These are phyloP conservation scores for Trichogramma evanescens DNA, from an alignment of 2,888 invertebrate genomes.

Conservation along the genomic window DNA sequence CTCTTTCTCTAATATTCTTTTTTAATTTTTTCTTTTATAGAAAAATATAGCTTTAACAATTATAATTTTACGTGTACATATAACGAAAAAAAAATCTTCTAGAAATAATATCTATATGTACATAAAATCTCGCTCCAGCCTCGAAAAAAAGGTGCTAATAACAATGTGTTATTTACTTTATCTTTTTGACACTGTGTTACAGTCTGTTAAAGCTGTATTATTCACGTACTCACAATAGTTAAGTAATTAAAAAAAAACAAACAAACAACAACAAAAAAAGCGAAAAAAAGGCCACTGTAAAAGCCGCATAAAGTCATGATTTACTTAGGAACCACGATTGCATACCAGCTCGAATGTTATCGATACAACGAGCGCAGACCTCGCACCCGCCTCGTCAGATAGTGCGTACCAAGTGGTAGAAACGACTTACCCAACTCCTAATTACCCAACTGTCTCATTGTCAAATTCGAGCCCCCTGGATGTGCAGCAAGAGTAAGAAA, in stretches of 20 bases:
- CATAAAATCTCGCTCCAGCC: no score
- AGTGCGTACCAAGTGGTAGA: slow-evolving; percentile 23
- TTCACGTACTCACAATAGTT: background rate
- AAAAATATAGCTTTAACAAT: no score
- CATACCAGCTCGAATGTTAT: slow-evolving; percentile 17
- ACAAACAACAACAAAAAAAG: background rate
- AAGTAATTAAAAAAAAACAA: background rate
- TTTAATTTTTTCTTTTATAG: no score
- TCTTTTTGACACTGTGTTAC: no score
- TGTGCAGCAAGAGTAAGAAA: slow-evolving; percentile 15
- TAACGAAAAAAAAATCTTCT: no score
- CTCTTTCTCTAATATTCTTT: no score
- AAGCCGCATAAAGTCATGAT: slow-evolving; percentile 12
- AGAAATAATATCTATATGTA: no score
- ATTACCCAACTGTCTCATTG: slow-evolving; percentile 22
- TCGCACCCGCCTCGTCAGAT: slow-evolving; percentile 28
- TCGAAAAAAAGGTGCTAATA: no score
- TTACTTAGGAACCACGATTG: slow-evolving; percentile 17
- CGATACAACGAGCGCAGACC: slow-evolving; percentile 20
- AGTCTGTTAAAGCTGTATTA: slow-evolving; percentile 2
- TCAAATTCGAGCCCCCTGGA: slow-evolving; percentile 4
- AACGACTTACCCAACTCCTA: background rate
- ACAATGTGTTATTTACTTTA: no score
- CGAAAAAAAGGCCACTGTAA: background rate
- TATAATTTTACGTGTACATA: no score